Evolutionary conservation across 2,797 vertebrate genomes (phyloP), one percentile per base, ranked within the genome.

Genomic region (Bovichtus variegatus): DNA sequence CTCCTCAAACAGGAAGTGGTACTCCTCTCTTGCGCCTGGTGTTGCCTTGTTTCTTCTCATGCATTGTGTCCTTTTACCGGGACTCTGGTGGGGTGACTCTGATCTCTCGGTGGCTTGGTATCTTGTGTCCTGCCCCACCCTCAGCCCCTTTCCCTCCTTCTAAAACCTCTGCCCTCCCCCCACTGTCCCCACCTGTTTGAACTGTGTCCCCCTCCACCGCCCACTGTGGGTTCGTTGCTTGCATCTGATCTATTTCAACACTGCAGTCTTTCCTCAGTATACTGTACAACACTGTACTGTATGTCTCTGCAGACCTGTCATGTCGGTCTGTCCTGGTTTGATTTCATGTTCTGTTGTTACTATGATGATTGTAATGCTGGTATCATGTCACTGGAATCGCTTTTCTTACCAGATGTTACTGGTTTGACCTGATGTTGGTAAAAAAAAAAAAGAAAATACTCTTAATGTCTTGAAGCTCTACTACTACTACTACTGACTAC

Each of bases 161-260:
- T 67, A 34, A 3, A 67, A 23, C 70, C 58, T 59, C 59, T 47
- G 46, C 69, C 60, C 53, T 53, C 29, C 41, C 66, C 57, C 62
- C 58, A 61, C 61, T 74, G n/a, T 78, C 58, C 81, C 75, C 71
- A 64, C 86, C 81, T 87, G 91, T 94, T 91, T 94, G 92, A 94
- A 90, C 61, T 85, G 91, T 93, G 86, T 85, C 77, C 89, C 71
- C 0, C 47, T 63, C 80, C 3, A 90, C 81, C 82, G 71, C 80
- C 12, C 90, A 81, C 74, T 95, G 96, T 96, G 91, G 94, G 86
- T 94, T 89, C 92, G 94, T 95, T 94, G 95, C 95, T 96, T 96
- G 95, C 93, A 80, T 96, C 91, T 92, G 87, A 94, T 90, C 87
- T 91, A 85, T 90, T 91, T 84, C 83, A 87, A 92, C 81, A 89